Evolutionary conservation across 2,113 vertebrate species (phyloP).

Genomic region (Nerophis lumbriciformis): DNA sequence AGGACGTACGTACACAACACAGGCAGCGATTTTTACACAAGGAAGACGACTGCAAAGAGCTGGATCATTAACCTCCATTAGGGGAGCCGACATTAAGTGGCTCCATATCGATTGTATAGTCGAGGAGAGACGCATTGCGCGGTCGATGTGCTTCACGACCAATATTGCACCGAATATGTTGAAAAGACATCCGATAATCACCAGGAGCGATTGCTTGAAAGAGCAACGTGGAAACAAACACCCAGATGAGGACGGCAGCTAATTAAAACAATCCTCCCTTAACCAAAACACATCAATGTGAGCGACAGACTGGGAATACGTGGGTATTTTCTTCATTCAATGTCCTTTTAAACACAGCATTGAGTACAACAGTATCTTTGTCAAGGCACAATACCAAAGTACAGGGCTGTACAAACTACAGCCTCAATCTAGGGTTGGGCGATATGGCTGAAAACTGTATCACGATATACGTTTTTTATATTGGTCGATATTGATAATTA

Average conservation of each 20-base stretch:
- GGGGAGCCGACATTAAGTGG: slow-evolving; percentile 38
- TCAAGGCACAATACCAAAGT: no score
- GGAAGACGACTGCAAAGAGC: slow-evolving; percentile 10
- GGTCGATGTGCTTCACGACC: slow-evolving; percentile 58
- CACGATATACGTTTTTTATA: no score
- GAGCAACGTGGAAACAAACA: slow-evolving; percentile 38
- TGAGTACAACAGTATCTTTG: no score
- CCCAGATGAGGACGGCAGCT: not conserved
- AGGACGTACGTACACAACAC: slow-evolving; percentile 14
- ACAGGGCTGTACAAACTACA: no score
- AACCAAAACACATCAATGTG: slow-evolving; percentile 3
- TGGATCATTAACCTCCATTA: slow-evolving; percentile 60
- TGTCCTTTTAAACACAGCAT: no score
- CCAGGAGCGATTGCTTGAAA: slow-evolving; percentile 21
- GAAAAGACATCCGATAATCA: slow-evolving; percentile 41
- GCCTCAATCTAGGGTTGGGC: no score
- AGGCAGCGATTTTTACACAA: slow-evolving; percentile 30
- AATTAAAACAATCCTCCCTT: not conserved
- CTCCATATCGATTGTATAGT: slow-evolving; percentile 38
- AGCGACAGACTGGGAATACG: not conserved
- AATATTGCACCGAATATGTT: slow-evolving; percentile 60
- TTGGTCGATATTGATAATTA: no score
- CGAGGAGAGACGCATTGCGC: slow-evolving; percentile 39
- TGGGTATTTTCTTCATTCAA: not conserved
- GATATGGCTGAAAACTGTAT: no score